A percentile compares a stretch with the other conserved stretches of the same genome.
Conservation (phyloP, 2,888 invertebrate species). For the Agonopterix heracliana region DNA sequence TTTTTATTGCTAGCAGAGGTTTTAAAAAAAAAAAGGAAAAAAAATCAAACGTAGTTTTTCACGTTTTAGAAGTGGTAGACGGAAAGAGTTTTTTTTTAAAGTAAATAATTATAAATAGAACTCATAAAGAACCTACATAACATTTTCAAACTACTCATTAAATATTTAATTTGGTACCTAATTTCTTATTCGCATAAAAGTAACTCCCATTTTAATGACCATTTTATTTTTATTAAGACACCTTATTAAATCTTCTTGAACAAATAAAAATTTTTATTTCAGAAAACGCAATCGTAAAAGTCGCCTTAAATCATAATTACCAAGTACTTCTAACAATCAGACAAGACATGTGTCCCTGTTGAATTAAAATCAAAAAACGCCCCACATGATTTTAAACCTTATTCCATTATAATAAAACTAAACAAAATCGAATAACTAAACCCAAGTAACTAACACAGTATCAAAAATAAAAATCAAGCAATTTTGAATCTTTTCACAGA, state of each 20-base stretch:
- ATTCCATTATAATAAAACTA: conserved; percentile 4
- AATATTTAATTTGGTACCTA: not conserved
- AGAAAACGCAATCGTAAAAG: conserved; percentile 27
- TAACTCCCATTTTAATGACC: not conserved
- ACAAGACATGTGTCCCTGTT: not conserved
- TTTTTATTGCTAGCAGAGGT: not conserved
- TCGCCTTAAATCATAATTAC: conserved; percentile 28
- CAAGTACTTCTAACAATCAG: not conserved
- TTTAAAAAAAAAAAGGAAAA: not conserved
- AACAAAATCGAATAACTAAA: not conserved
- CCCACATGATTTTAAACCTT: conserved; percentile 8
- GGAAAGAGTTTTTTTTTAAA: too few relatives aligned
- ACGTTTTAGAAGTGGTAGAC: too few relatives aligned
- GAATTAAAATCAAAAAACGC: not conserved
- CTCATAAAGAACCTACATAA: not conserved
- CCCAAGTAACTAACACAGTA: not conserved
- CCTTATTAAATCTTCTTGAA: too few relatives aligned
- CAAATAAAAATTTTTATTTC: not conserved
- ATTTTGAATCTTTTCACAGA: not conserved
- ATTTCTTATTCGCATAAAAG: not conserved
- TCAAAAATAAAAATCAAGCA: not conserved
- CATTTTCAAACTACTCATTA: not conserved
- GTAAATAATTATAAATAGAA: not conserved
- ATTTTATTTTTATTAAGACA: not conserved
- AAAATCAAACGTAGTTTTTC: not conserved